Evolutionary conservation across 1,140 invertebrate genomes (phyloP).

Genomic region (Pseudomyrmex gracilis): DNA sequence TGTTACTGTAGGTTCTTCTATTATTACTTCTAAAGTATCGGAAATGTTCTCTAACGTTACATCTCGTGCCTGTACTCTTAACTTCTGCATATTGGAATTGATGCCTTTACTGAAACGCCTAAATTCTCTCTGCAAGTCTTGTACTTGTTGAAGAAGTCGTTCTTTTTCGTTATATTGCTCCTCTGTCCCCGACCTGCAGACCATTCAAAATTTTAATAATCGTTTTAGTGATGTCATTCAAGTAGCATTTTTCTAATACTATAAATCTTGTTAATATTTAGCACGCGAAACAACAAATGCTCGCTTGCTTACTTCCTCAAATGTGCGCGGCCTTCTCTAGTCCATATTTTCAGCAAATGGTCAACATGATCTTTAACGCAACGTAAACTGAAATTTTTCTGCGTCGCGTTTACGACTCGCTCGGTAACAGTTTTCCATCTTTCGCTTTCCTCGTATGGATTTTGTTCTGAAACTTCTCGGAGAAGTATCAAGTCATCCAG

Average conservation of each 20-base stretch:
- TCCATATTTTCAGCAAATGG: constrained; percentile 51
- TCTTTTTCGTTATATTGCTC: constrained; percentile 54
- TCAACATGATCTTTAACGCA: constrained; percentile 52
- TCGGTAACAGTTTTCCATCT: constrained; percentile 43
- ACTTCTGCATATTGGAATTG: constrained; percentile 27
- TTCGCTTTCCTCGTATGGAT: constrained; percentile 44
- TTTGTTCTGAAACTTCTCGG: constrained; percentile 21
- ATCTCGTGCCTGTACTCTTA: background rate
- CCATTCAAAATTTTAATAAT: background rate
- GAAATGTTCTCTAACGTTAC: constrained; percentile 39
- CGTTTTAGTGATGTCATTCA: background rate
- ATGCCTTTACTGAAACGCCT: constrained; percentile 10
- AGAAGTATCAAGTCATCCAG: constrained; percentile 50
- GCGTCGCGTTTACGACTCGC: constrained; percentile 42
- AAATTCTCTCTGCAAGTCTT: constrained; percentile 43
- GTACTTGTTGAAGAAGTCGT: constrained; percentile 26
- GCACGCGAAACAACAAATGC: background rate
- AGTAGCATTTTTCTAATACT: background rate
- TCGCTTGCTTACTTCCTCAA: constrained; percentile 27
- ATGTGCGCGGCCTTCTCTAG: constrained; percentile 32
- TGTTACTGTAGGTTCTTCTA: constrained; percentile 29
- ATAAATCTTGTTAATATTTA: constrained; percentile 1
- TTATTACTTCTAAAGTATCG: constrained; percentile 50
- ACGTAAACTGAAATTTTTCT: constrained; percentile 41
- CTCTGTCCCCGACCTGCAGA: constrained; percentile 32